A percentile compares a stretch with the other conserved stretches of the same genome.
Evolutionary conservation across 2,888 invertebrate genomes (phyloP).

Genomic region (Amphimallon solstitiale): DNA sequence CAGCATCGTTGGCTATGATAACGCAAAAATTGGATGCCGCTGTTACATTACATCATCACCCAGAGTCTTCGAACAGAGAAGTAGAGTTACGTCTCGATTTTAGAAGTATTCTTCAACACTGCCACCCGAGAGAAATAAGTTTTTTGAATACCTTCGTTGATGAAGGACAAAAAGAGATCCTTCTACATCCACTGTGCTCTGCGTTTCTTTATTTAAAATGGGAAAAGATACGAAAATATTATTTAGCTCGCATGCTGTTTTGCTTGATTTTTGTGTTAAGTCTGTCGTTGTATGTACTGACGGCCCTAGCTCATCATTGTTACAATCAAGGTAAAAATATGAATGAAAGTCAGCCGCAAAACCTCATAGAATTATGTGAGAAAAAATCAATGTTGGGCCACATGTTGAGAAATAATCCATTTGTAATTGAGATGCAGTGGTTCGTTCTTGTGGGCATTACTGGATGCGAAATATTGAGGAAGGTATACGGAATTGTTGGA

Average conservation of each 20-base stretch:
- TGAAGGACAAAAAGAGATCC: conserved; percentile 87
- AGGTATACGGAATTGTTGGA: conserved; percentile 83
- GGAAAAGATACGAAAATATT: conserved; percentile 90
- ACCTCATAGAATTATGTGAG: conserved; percentile 79
- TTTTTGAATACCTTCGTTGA: conserved; percentile 88
- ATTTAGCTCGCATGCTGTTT: conserved; percentile 80
- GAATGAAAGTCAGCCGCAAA: conserved; percentile 71
- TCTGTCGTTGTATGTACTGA: conserved; percentile 83
- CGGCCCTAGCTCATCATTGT: conserved; percentile 85
- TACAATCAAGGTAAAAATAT: conserved; percentile 84
- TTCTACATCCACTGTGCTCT: conserved; percentile 87
- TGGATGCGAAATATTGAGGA: conserved; percentile 81
- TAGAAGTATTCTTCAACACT: conserved; percentile 82
- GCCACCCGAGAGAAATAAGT: conserved; percentile 85
- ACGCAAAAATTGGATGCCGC: conserved; percentile 84
- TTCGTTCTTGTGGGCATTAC: conserved; percentile 83
- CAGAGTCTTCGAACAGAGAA: conserved; percentile 80
- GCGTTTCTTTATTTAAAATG: conserved; percentile 89
- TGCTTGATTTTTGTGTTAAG: conserved; percentile 83
- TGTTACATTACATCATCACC: conserved; percentile 80
- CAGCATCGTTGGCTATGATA: conserved; percentile 84
- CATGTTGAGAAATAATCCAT: conserved; percentile 78
- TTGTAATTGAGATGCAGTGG: conserved; percentile 85
- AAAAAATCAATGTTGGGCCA: conserved; percentile 82
- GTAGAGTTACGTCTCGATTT: conserved; percentile 86